These are phyloP conservation scores for Bufo bufo DNA, from an alignment of 2,113 vertebrate species.

Conservation along the genomic window DNA sequence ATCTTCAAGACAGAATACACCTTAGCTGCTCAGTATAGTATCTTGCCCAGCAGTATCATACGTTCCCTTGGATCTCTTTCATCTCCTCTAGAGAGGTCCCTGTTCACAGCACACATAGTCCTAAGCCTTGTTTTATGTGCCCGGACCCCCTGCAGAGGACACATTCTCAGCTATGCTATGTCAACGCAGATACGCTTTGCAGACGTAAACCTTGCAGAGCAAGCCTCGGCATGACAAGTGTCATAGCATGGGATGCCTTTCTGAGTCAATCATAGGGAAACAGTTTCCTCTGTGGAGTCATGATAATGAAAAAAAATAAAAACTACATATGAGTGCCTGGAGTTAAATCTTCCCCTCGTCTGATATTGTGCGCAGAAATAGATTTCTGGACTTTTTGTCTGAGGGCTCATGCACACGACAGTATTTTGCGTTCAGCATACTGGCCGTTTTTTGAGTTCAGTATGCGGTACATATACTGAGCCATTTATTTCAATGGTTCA, in stretches of 20 bases:
- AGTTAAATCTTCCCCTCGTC: neutral
- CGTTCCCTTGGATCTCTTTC: conserved; percentile 35
- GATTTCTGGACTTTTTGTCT: too few species aligned
- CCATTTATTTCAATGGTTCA: too few species aligned
- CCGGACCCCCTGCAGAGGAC: conserved; percentile 34
- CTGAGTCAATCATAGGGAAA: conserved; percentile 41
- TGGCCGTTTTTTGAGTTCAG: too few species aligned
- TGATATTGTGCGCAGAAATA: too few species aligned
- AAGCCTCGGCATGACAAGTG: conserved; percentile 42
- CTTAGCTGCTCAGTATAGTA: conserved; percentile 26
- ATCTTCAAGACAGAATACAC: conserved; percentile 35
- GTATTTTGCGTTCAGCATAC: too few species aligned
- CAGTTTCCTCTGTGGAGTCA: neutral
- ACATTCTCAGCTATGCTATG: conserved; percentile 35
- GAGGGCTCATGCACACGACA: too few species aligned
- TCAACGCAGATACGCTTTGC: conserved; percentile 22
- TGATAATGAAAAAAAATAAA: neutral
- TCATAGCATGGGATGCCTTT: conserved; percentile 34
- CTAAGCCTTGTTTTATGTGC: conserved; percentile 43
- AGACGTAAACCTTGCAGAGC: conserved; percentile 40
- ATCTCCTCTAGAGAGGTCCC: conserved; percentile 29
- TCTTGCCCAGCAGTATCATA: conserved; percentile 39
- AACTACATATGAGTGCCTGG: too few species aligned
- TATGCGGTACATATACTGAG: too few species aligned
- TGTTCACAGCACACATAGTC: conserved; percentile 23